Conservation (phyloP, 2,113 vertebrate genomes). For the Glaucidium brasilianum region DNA sequence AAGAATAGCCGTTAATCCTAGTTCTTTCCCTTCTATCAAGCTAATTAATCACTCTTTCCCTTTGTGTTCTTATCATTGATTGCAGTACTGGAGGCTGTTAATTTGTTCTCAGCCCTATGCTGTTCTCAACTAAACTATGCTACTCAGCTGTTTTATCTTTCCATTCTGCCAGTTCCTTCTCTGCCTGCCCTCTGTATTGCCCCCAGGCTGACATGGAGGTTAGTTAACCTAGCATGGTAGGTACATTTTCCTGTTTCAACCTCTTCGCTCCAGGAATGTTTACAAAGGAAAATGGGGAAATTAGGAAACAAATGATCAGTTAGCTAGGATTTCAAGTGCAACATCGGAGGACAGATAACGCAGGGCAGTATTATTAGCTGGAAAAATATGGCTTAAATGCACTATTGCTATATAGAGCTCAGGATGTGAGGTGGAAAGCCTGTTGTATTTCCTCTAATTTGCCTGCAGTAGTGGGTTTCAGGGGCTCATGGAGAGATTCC, state of each 20-base stretch:
- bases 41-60: not conserved
- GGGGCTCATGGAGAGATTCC: not conserved
- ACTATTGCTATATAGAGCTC: not conserved
- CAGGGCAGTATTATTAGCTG: not conserved
- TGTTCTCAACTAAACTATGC: not conserved
- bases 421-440: not conserved
- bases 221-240: not conserved
- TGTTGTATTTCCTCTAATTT: not conserved
- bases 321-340: not conserved
- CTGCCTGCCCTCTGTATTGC: not conserved
- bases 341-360: not conserved
- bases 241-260: not conserved
- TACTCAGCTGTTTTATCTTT: not conserved
- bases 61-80: not conserved
- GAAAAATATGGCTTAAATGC: not conserved
- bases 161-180: not conserved
- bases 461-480: not conserved
- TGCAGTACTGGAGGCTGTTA: not conserved
- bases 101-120: not conserved
- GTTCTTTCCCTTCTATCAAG: not conserved
- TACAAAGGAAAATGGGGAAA: not conserved
- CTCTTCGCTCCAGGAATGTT: not conserved
- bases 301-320: not conserved
- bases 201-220: not conserved
- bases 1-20: not conserved